phyloP scores from a whole-genome alignment of 2,888 invertebrate genomes.

The Patella caerulea region DNA sequence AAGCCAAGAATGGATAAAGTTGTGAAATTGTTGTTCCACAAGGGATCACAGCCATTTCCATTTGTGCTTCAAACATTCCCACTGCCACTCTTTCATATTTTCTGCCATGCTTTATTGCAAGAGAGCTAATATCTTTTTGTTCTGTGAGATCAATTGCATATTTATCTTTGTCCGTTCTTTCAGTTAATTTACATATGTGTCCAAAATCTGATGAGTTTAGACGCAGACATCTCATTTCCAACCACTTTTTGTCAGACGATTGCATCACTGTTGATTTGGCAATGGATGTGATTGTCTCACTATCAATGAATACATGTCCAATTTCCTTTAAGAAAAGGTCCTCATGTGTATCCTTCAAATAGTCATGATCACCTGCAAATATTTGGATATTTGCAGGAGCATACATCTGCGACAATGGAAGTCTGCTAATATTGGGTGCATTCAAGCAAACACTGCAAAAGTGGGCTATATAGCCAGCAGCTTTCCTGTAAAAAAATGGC shows the following conservation, averaged over 20 bases:
- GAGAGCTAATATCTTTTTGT: background rate
- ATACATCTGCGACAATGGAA: background rate
- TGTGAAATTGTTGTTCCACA: background rate
- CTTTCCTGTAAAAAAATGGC: background rate
- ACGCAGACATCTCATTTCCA: background rate
- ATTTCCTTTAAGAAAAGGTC: background rate
- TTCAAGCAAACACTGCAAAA: background rate
- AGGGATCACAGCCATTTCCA: too few species aligned
- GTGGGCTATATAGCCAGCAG: background rate
- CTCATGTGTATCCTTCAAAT: background rate
- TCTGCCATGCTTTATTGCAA: background rate
- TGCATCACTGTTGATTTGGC: background rate
- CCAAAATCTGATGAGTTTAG: background rate
- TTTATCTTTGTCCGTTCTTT: background rate
- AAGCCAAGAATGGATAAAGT: background rate
- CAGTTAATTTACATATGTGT: background rate
- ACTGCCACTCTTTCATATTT: slow-evolving; percentile 1
- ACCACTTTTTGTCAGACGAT: background rate
- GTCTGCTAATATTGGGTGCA: background rate
- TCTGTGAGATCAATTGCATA: background rate
- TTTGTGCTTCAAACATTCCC: background rate
- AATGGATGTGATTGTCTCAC: background rate
- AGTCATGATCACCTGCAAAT: background rate
- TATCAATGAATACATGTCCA: background rate
- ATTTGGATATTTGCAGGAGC: background rate